Evolutionary conservation across 2,888 invertebrate species (phyloP), one percentile per base, ranked within the genome.

Genomic region (Drosophila buzzatii): DNA sequence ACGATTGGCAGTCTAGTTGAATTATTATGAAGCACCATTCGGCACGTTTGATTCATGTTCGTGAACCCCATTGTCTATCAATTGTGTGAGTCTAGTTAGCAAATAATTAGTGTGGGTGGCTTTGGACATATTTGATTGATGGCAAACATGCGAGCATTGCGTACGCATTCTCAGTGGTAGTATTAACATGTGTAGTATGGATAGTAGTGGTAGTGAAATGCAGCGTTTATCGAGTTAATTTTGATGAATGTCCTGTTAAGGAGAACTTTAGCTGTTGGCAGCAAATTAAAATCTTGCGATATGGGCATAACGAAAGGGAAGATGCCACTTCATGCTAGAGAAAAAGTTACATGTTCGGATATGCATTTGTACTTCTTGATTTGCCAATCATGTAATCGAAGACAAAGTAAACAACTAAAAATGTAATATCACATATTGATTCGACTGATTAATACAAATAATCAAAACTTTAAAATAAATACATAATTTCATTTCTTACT

Each of bases 51-150:
- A 20, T 10, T 44, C 18, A 12, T 12, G 42, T 10, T 10, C 12
- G 18, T 44, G 14, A 20, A 7, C 1, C 44, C 20, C 12, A 20
- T 6, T 44, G 6, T 12, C 14, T 3, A 1, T 7, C 45, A 27
- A 3, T 45, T 12, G 35, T 12, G 12, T 2, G 35, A 12, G 4
- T 35, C 3, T 12, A 35, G n/a, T 42, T 42, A 5, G 23, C 42
- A 33, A 61, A 53, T 53, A 61, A 44, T 53, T 61, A 44, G 53
- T 53, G 35, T 5, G n/a, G 2, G 1, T 42, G 18, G 18, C 18
- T 1, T 2, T 1, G 10, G 18, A 33, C 10, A 35, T 35, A 35
- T 14, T 4, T 45, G 35, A 58, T 37, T 47, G 8, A 58, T 14
- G 45, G 14, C 33, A n/a, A 27, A 27, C 27, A 27, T 27, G 6